Base-by-base conservation (phyloP, 2,113 vertebrate species). In the Rhagologus leucostigma region DNA sequence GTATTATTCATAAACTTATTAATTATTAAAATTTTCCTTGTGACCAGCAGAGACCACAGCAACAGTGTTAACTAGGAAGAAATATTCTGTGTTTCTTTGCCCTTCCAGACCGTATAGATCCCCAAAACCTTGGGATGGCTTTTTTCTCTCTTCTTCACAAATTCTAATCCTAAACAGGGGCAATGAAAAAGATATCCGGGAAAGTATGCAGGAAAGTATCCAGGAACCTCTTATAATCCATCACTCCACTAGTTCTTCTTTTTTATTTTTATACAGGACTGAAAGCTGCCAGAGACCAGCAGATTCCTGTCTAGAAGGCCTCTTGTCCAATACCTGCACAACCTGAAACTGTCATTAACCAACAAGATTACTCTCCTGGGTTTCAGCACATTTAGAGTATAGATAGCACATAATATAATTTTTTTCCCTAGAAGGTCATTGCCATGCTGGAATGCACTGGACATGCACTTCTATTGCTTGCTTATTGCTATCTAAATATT, bases 361-460 rank as follows among this genome's bases (percentile, higher is more conserved):
- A 75, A 35, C 3, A 73, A 50, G 29, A 63, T 42, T 52, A 16
- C 8, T 82, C 3, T 84, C 42, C 14, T 32, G 44, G 3, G 3
- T 57, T 79, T 84, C 57, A 95, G 8, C 26, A 27, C 24, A 39
- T 84, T 64, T 68, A 33, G 15, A 33, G 12, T 52, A 55, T 11
- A 46, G 57, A 52, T 8, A 77, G 10, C 5, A 57, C 1, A 18
- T 0, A 1, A 32, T 6, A 7, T 22, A 29, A 10, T 50, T n/a
- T 82, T 71, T 86, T 76, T 22, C 6, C 5, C 19, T 17, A 41
- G 29, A 75, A 44, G 13, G 16, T 42, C 67, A 57, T 18, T 33
- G 33, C 8, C 32, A n/a, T 26, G 10, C 33, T 86, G n/a, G 18
- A 65, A 37, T 22, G 30, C 22, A 63, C 8, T 6, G 1, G 11